phyloP scores from a whole-genome alignment of 2,888 invertebrate species.

The Eubasilissa splendida region DNA sequence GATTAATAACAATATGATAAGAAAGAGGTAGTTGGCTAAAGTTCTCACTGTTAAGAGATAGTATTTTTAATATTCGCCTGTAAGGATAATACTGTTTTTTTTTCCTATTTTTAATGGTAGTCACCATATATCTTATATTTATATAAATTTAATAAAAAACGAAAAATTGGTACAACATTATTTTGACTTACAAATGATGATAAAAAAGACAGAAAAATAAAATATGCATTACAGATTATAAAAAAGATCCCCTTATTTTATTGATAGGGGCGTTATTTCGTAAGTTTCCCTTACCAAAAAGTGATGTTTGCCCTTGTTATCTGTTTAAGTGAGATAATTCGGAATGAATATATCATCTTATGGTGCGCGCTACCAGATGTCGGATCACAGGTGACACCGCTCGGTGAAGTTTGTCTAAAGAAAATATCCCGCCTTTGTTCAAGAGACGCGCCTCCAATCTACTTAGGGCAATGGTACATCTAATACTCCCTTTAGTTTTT shows the following conservation, averaged over 20 bases:
- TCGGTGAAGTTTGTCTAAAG: conserved; percentile 31
- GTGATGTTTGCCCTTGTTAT: conserved; percentile 46
- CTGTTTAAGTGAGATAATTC: conserved; percentile 38
- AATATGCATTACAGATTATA: too few relatives aligned
- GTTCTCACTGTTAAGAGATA: too few relatives aligned
- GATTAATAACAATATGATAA: too few relatives aligned
- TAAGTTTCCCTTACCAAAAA: conserved; percentile 21
- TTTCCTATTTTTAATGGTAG: too few relatives aligned
- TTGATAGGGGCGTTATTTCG: conserved; percentile 16
- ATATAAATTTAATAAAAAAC: too few relatives aligned
- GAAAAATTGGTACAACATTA: too few relatives aligned
- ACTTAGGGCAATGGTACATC: conserved; percentile 2
- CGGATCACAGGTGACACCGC: conserved; percentile 36
- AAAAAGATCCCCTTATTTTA: neutral
- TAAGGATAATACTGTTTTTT: too few relatives aligned
- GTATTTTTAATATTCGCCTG: too few relatives aligned
- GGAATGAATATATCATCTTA: conserved; percentile 37
- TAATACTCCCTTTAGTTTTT: conserved; percentile 13
- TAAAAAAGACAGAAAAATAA: too few relatives aligned
- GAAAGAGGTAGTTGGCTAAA: too few relatives aligned
- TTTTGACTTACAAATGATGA: too few relatives aligned
- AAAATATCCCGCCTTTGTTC: conserved; percentile 27
- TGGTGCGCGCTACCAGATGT: neutral
- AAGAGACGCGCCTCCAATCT: conserved; percentile 8
- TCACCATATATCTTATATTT: too few relatives aligned